phyloP scores from a whole-genome alignment of 2,113 vertebrate genomes.

The Mellivora capensis region DNA sequence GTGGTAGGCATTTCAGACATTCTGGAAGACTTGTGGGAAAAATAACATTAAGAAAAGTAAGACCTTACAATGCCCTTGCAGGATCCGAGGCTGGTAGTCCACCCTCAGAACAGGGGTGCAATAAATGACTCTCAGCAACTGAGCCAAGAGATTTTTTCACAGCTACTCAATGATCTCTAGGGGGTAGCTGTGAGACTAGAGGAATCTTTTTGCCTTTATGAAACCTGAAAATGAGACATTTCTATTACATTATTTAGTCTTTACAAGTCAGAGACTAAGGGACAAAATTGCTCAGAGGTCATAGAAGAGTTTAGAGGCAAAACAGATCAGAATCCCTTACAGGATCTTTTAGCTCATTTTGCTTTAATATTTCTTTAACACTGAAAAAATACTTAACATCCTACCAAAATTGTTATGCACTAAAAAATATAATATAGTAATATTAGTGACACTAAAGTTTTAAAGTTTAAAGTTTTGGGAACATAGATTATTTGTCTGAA shows the following conservation, averaged over 20 bases:
- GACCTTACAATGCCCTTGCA: neutral
- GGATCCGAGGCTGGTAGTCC: neutral
- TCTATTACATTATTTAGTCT: neutral
- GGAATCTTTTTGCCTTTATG: neutral
- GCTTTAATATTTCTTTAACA: neutral
- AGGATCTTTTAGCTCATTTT: neutral
- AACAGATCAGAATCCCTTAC: neutral
- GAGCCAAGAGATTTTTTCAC: slow-evolving; percentile 18
- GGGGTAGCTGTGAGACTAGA: neutral
- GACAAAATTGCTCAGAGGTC: neutral
- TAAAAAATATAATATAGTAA: neutral
- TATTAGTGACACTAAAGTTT: neutral
- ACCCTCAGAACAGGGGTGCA: neutral
- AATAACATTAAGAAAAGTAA: slow-evolving; percentile 54
- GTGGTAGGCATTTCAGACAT: slow-evolving; percentile 45
- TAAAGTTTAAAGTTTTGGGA: neutral
- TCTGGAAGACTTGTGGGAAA: slow-evolving; percentile 39
- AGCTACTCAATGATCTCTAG: neutral
- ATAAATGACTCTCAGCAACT: neutral
- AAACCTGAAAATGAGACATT: neutral
- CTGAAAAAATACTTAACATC: neutral
- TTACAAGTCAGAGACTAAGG: neutral
- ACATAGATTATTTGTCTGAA: neutral
- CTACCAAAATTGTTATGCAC: neutral
- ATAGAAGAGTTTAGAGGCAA: neutral